Base-by-base conservation (phyloP, 92 coral and sea anemone genomes). In the Epizoanthus ramosus region DNA sequence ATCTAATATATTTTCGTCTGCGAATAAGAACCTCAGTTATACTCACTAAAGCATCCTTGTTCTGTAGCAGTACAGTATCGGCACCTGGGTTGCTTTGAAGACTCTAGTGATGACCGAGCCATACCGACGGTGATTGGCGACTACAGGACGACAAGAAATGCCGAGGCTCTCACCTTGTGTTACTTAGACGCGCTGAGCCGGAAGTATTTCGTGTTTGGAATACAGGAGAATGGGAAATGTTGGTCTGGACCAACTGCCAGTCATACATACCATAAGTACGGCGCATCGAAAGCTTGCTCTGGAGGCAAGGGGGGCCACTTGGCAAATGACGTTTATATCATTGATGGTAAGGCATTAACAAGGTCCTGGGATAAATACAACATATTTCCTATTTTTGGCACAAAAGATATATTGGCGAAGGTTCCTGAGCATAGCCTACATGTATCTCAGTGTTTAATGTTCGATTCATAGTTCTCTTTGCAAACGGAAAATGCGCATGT, bases 191-290 rank as follows among this genome's bases (percentile, higher is more conserved):
- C 82, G 6, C 37, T 60, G 47, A 77, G 71, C 43, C 52, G 59
- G 37, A 57, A 70, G 6, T 77, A 77, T 77, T 21, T 45, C 45
- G 64, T 31, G 71, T 77, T 77, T 43, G 82, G 70, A 14, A 56
- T 77, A 3, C 45, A 59, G 28, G 71, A 61, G 6, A 45, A 63
- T n/a, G 82, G 82, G 0, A 43, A 77, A n/a, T 77, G 82, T 23
- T 75, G 60, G 19, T 60, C 70, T 2, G 82, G 82, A 6, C 16
- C 23, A 0, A 35, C 63, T 35, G 66, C 28, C 21, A 14, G 56
- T 0, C 16, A 56, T 0, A 43, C 57, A 2, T 77, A 77, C 66
- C 61, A 77, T 21, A 77, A 77, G 14, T 69, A 77, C 14, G 82
- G 82, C 24, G 14, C 71, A 22, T 77, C 82, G 1, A 14, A 57